Evolutionary conservation across 1,140 invertebrate species (phyloP), one percentile per base, ranked within the genome.

Genomic region (Temnothorax curvispinosus): DNA sequence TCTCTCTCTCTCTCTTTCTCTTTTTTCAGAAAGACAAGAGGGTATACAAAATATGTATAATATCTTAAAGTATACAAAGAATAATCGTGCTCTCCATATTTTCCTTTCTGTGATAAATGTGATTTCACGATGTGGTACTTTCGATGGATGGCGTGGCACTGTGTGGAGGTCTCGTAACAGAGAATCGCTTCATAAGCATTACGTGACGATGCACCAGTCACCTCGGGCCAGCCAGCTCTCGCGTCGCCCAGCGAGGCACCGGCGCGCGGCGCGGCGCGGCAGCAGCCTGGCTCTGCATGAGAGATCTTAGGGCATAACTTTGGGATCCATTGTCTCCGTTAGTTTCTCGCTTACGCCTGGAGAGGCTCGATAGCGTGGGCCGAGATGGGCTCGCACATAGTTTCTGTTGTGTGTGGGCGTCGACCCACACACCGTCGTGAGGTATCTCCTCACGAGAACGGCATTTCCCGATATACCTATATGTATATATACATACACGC

Each of bases 281-380:
- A 41, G 64, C 50, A 18, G 50, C 32, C 50, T 56, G 35, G 65
- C 3, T 27, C 50, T 44, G 78, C 78, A 44, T 18, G 64, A 56
- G 38, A 56, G 86, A 92, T 92, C 91, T 89, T 86, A 67, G 85
- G 87, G 89, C 88, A 92, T 88, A 91, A 92, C 90, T 93, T 93
- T 87, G 88, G 86, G 90, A 90, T 92, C 88, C 91, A 87, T 91
- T 90, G 91, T 88, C 88, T 86, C 87, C 64, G 87, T 88, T 80
- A 65, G 47, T 64, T 72, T 87, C 90, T 69, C n/a, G 3, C 32
- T n/a, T 38, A 18, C 50, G n/a, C 71, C 44, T 32, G 15, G 32
- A 44, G 52, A 76, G 54, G 54, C 5, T 72, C 71, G 62, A 69
- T 81, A 60, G 87, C 44, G 88, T 81, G 82, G 87, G 82, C 85